These are phyloP conservation scores for Eulithis prunata DNA, from an alignment of 2,888 invertebrate species.

Conservation along the genomic window DNA sequence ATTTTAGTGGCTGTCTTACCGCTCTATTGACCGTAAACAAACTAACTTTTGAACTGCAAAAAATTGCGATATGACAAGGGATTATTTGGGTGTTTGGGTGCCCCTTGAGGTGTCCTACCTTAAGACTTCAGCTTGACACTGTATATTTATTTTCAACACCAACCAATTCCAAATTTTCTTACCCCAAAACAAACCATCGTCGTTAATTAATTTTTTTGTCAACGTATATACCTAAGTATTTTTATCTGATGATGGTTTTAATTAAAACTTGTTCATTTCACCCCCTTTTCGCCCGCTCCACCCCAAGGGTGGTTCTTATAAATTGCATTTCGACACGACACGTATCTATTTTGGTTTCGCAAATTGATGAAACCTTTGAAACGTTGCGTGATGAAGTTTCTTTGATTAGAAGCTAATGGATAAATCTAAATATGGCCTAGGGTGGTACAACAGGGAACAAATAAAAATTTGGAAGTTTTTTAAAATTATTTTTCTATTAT, in stretches of 20 bases:
- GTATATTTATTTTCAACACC: too few relatives aligned
- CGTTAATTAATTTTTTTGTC: conserved; percentile 50
- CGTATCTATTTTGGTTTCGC: conserved; percentile 37
- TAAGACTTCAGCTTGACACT: too few relatives aligned
- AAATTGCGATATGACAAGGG: too few relatives aligned
- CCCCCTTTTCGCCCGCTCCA: conserved; percentile 29
- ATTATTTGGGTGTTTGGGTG: too few relatives aligned
- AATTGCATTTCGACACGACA: conserved; percentile 47
- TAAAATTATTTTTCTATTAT: too few relatives aligned
- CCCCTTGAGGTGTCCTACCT: too few relatives aligned
- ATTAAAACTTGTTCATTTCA: conserved; percentile 61
- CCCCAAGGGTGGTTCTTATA: conserved; percentile 30
- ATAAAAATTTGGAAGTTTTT: too few relatives aligned
- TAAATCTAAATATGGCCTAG: too few relatives aligned
- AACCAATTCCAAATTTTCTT: not conserved
- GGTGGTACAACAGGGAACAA: too few relatives aligned
- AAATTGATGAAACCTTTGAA: conserved; percentile 30
- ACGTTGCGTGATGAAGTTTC: conserved; percentile 11
- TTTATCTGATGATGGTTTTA: conserved; percentile 58
- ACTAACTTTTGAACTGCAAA: too few relatives aligned
- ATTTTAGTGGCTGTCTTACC: too few relatives aligned
- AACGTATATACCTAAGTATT: conserved; percentile 21
- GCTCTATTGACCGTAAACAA: too few relatives aligned
- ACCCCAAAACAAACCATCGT: conserved; percentile 32
- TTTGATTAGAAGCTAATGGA: conserved; percentile 1